phyloP scores from a whole-genome alignment of 2,888 invertebrate genomes.

The Mystacides longicornis region DNA sequence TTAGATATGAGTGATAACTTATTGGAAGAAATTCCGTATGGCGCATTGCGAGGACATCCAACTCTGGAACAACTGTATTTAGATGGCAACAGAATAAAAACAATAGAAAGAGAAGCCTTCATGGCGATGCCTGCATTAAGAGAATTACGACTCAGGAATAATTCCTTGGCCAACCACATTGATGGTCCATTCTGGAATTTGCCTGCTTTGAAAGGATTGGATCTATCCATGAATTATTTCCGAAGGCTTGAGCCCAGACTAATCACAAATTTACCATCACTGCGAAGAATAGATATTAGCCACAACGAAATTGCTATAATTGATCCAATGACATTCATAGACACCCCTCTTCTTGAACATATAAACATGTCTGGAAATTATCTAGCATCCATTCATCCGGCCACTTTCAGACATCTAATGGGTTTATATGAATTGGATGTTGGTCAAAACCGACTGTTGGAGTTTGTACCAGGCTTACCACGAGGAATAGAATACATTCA shows the following conservation, averaged over 20 bases:
- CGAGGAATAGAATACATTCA: slow-evolving; percentile 68
- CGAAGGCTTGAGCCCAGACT: slow-evolving; percentile 62
- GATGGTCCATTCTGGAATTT: slow-evolving; percentile 78
- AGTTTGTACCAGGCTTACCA: slow-evolving; percentile 71
- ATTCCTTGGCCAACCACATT: slow-evolving; percentile 66
- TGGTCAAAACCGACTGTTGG: slow-evolving; percentile 63
- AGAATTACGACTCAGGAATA: slow-evolving; percentile 75
- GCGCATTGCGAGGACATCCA: slow-evolving; percentile 70
- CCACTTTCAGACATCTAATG: slow-evolving; percentile 66
- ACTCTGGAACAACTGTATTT: slow-evolving; percentile 74
- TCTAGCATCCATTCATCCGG: slow-evolving; percentile 61
- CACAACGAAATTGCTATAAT: slow-evolving; percentile 62
- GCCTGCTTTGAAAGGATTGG: slow-evolving; percentile 75
- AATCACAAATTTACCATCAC: slow-evolving; percentile 65
- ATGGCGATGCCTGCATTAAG: slow-evolving; percentile 76
- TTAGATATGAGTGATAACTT: slow-evolving; percentile 74
- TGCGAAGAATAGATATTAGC: slow-evolving; percentile 70
- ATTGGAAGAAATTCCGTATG: slow-evolving; percentile 68
- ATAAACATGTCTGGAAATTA: slow-evolving; percentile 74
- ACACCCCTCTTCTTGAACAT: slow-evolving; percentile 66
- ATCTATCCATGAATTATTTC: slow-evolving; percentile 70
- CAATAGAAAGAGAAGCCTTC: slow-evolving; percentile 72
- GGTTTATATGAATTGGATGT: slow-evolving; percentile 74
- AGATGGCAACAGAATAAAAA: slow-evolving; percentile 67
- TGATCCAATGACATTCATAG: slow-evolving; percentile 66